Evolutionary conservation across 2,797 vertebrate genomes (phyloP), one percentile per base, ranked within the genome.

Genomic region (Apogon talboti): DNA sequence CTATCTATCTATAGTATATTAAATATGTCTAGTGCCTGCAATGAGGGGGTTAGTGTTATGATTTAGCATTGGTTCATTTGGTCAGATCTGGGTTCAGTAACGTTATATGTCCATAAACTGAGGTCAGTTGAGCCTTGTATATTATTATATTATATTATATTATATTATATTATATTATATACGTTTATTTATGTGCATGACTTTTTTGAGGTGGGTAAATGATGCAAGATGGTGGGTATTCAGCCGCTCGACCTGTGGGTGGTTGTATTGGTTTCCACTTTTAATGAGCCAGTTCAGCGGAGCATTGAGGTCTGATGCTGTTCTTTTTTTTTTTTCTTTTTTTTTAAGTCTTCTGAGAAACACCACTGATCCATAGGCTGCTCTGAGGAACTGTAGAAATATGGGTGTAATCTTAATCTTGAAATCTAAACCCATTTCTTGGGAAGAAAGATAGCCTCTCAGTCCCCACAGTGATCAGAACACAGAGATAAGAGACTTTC

Each of bases 341-440:
- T 76, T 70, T 43, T 13, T 1, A 14, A 48, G 70, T 76, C 65
- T 71, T 68, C 51, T 76, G 46, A 71, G 59, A 69, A 44, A 19
- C 19, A n/a, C 43, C 47, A 48, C 24, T 55, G 75, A 72, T 57
- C 52, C 43, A 46, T 45, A 59, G 6, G 41, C 35, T 61, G 58
- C 61, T 74, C 51, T 14, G 38, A 54, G 53, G 57, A 72, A 53
- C 52, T 14, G 8, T 2, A 66, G 70, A 40, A 64, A 72, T 46
- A 30, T 7, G 11, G 19, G 4, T 65, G 68, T 42, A 61, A 58
- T 33, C 30, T 33, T 33, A 33, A 33, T 33, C 30, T 33, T 3
- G 7, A 7, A 33, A 67, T 71, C 15, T 43, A 49, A 74, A 67
- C 16, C 37, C 3, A 11, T 62, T 53, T 37, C 44, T 58, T 38